A percentile compares a stretch with the other conserved stretches of the same genome.
These are phyloP conservation scores for Hyperoplus lanceolatus DNA, from an alignment of 2,797 vertebrate species.

Conservation along the genomic window DNA sequence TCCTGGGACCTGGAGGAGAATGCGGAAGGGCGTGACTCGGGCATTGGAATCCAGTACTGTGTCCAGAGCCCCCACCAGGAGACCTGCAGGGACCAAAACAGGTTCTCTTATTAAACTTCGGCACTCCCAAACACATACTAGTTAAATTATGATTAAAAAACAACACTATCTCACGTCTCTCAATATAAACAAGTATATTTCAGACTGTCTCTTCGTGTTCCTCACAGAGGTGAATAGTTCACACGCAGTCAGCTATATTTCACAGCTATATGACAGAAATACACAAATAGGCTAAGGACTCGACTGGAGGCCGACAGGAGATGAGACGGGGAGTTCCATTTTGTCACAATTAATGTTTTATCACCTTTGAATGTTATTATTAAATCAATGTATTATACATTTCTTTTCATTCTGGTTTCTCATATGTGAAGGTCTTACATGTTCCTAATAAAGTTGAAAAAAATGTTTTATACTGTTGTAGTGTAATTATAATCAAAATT, in stretches of 20 bases:
- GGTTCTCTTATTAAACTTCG: not conserved
- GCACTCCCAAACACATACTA: not conserved
- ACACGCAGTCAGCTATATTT: not conserved
- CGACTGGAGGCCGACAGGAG: not conserved
- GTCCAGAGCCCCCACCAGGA: conserved; percentile 95
- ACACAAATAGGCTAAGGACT: not conserved
- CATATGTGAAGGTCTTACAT: not conserved
- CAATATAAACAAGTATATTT: not conserved
- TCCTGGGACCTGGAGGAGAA: conserved; percentile 94
- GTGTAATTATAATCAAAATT: not conserved
- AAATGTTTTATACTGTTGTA: not conserved
- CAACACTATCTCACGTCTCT: not conserved
- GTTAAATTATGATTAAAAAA: not conserved
- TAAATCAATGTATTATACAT: not conserved
- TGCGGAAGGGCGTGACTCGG: conserved; percentile 93
- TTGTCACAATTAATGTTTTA: not conserved
- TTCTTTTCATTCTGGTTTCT: not conserved
- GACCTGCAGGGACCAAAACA: conserved; percentile 80
- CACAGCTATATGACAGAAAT: conserved; percentile 18
- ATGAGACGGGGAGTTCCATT: not conserved
- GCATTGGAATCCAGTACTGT: conserved; percentile 95
- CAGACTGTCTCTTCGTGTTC: too few relatives aligned
- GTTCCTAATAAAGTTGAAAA: not conserved
- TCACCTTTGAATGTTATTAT: not conserved
- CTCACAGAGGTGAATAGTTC: conserved; percentile 7